Percentiles rank a stretch among this genome's conserved stretches.
Evolutionary conservation across 2,888 invertebrate genomes (phyloP).

Genomic region (Limnephilus rhombicus): DNA sequence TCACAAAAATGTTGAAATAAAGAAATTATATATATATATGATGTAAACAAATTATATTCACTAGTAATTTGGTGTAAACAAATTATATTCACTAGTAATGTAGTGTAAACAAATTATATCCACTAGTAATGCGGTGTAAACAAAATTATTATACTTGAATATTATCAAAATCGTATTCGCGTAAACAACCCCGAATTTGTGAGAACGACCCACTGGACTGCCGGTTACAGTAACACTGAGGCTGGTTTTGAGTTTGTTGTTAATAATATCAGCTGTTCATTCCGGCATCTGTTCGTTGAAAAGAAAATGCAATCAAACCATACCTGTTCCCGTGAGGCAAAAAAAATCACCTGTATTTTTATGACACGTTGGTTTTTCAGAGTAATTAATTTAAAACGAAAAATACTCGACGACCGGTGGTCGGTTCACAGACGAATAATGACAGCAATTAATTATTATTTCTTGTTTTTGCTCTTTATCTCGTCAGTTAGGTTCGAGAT

Average conservation of each 20-base stretch:
- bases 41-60: not conserved
- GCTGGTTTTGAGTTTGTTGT: not conserved
- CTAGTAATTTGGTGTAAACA: not conserved
- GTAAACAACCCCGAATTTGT: not conserved
- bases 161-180: not conserved
- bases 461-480: not conserved
- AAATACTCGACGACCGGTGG: not conserved
- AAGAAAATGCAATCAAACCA: slow-evolving; percentile 24
- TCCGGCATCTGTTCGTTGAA: slow-evolving; percentile 5
- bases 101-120: not conserved
- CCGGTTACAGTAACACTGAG: slow-evolving; percentile 14
- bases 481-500: not conserved
- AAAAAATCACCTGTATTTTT: not conserved
- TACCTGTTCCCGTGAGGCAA: slow-evolving; percentile 21
- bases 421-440: not conserved
- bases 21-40: not conserved
- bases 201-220: not conserved
- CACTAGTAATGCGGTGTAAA: not conserved
- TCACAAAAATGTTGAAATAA: not conserved
- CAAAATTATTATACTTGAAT: no score
- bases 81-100: not conserved
- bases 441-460: not conserved
- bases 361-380: not conserved
- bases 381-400: not conserved
- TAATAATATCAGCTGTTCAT: not conserved